Base-by-base conservation (phyloP, 2,888 invertebrate species). In the Dexiosoma caninum region DNA sequence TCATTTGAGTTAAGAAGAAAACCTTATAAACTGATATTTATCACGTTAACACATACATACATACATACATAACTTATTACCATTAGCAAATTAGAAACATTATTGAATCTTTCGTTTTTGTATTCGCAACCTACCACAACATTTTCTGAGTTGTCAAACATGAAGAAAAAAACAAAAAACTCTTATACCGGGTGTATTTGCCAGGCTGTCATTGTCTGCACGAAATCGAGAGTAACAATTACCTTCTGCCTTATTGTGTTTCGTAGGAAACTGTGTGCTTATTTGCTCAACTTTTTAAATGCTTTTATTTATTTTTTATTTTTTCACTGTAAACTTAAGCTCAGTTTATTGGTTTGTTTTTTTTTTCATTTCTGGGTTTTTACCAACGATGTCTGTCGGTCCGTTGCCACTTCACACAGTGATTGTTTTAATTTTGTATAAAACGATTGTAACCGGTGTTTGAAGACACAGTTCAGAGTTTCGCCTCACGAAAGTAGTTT, bases 391-490 rank as follows among this genome's bases (percentile, higher is more conserved):
- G 30, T 53, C 66, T 10, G 62, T 51, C 49, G n/a, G 44, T 44
- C 32, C 42, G 57, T 12, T 60, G 30, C 72, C 53, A 77, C 67
- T 64, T 44, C 44, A 59, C 55, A 55, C 70, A 70, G 32, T 53
- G 71, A 70, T 75, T 67, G 72, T 78, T 35, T 46, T 62, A 23
- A 80, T 85, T 86, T 88, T 86, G 85, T 88, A 88, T 88, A 88
- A 89, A 89, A 86, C 71, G 84, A 83, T 86, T 85, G 85, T 77
- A 78, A 79, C 82, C 75, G 82, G 78, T 66, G 82, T 83, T 83
- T 84, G 82, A 74, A 83, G 81, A 57, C 84, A 85, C 88, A 88
- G 88, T 88, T 85, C 84, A 84, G 82, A 84, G 82, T 74, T 81
- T 84, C 83, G 59, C 84, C 83, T 74, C 85, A 83, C 81, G 69